Evolutionary conservation across 2,888 invertebrate genomes (phyloP).

Genomic region (Phymatocera aterrima): DNA sequence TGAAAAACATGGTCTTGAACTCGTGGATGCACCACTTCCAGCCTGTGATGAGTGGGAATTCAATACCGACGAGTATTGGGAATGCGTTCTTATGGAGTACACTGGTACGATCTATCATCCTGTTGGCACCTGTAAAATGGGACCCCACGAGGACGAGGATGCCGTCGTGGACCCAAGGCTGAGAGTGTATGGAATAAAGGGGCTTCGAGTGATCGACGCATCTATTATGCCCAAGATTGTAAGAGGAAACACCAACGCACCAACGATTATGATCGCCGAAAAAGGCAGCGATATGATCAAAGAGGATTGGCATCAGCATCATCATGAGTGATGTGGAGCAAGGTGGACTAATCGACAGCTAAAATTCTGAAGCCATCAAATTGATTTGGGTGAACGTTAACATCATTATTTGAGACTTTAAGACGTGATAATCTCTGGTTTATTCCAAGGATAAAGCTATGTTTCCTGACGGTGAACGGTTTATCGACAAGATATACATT

Average conservation of each 20-base stretch:
- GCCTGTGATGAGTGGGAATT: constrained; percentile 78
- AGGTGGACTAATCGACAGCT: constrained; percentile 11
- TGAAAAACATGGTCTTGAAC: constrained; percentile 77
- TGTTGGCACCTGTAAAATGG: constrained; percentile 84
- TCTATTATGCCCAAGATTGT: constrained; percentile 82
- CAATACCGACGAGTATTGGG: constrained; percentile 82
- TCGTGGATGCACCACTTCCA: constrained; percentile 78
- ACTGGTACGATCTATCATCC: constrained; percentile 85
- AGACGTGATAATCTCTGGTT: background rate
- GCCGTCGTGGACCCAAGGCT: constrained; percentile 83
- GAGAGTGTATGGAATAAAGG: constrained; percentile 79
- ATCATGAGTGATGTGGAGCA: constrained; percentile 31
- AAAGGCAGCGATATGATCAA: constrained; percentile 76
- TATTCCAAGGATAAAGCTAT: background rate
- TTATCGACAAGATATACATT: background rate
- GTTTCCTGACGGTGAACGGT: constrained; percentile 4
- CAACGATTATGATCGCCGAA: constrained; percentile 78
- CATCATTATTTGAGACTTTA: background rate
- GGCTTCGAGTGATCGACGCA: constrained; percentile 82
- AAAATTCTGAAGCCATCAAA: constrained; percentile 48
- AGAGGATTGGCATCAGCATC: constrained; percentile 58
- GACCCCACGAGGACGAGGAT: constrained; percentile 78
- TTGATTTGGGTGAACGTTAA: background rate
- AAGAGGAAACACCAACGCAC: constrained; percentile 76
- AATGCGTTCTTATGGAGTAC: constrained; percentile 80